Evolutionary conservation across 2,113 vertebrate genomes (phyloP), one percentile per base, ranked within the genome.

Genomic region (Protobothrops flavoviridis): DNA sequence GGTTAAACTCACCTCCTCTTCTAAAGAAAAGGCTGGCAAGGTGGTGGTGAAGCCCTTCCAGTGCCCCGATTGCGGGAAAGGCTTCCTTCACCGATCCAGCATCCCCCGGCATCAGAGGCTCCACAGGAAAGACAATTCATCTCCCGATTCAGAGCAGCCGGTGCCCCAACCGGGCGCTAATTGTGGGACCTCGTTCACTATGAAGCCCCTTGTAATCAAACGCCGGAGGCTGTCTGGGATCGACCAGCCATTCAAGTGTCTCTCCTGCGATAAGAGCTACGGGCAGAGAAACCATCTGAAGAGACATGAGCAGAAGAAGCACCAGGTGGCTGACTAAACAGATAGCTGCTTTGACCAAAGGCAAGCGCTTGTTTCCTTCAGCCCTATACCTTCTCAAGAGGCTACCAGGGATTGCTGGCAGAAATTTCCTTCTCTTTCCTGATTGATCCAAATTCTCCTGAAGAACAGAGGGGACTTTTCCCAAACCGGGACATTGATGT

Each of bases 251-350:
- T 93, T 93, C 92, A 52, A 5, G 3, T 93, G 92, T 2, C 45
- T 3, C 45, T n/a, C 0, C 23, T 93, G 92, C 2, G 45, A 53
- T 48, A 93, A 93, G 52, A 52, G 92, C 92, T 93, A 93, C 4
- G 52, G 39, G 3, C 92, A 93, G 45, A 93, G 8, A 6, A 4
- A 1, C 15, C 88, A 93, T 57, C 24, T 93, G 92, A 61, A 87
- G 20, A 86, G 92, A 33, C 92, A 93, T 3, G 0, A 17, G 2
- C 55, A 64, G 45, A 0, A 9, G 8, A 61, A 90, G 4, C 92
- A 93, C 13, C 4, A 0, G 1, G 0, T 0, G 1, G 2, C 4
- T 45, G 0, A 15, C 1, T 11, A n/a, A 59, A 17, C 20, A 0
- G 39, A 56, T 20, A 59, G n/a, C 33, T 5, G 10, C 23, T 89